These are phyloP conservation scores for Ligdia adustata DNA, from an alignment of 2,888 invertebrate genomes.

Conservation along the genomic window DNA sequence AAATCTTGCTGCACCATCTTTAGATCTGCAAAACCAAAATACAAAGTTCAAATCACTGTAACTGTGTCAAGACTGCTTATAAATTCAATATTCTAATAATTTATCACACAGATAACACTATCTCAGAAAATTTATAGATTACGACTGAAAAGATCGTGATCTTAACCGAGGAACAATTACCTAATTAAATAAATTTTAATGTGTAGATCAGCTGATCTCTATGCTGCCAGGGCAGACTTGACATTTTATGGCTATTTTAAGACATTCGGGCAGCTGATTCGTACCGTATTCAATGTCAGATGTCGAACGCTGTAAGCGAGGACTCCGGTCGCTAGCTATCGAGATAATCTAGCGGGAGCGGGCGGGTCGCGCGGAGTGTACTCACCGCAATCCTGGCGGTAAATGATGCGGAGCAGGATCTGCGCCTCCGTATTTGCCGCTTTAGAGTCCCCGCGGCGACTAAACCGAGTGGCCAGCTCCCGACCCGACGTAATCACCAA, in stretches of 20 bases:
- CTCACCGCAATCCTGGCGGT: constrained; percentile 81
- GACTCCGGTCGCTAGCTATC: constrained; percentile 29
- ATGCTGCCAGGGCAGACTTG: constrained; percentile 77
- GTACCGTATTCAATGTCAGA: constrained; percentile 77
- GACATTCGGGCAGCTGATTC: constrained; percentile 78
- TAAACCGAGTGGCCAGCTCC: constrained; percentile 76
- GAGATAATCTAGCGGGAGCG: constrained; percentile 20
- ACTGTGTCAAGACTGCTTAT: constrained; percentile 52
- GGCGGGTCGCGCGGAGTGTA: constrained; percentile 42
- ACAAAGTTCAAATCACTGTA: constrained; percentile 57
- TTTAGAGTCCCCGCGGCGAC: constrained; percentile 79
- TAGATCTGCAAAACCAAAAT: constrained; percentile 74
- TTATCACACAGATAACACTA: constrained; percentile 56
- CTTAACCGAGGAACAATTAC: constrained; percentile 52
- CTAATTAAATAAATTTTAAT: constrained; percentile 75
- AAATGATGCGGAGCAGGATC: constrained; percentile 79
- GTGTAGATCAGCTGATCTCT: constrained; percentile 79
- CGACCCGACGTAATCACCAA: constrained; percentile 76
- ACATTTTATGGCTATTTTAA: constrained; percentile 82
- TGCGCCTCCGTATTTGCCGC: constrained; percentile 83
- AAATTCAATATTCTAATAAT: constrained; percentile 47
- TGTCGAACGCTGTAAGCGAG: constrained; percentile 43
- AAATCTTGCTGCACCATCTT: constrained; percentile 85
- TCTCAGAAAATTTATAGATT: constrained; percentile 59
- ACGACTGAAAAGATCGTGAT: constrained; percentile 52